A percentile compares a stretch with the other conserved stretches of the same genome.
Conservation (phyloP, 30 jellyfish, hydroid and myxozoan species). For the Rhopilema esculentum region DNA sequence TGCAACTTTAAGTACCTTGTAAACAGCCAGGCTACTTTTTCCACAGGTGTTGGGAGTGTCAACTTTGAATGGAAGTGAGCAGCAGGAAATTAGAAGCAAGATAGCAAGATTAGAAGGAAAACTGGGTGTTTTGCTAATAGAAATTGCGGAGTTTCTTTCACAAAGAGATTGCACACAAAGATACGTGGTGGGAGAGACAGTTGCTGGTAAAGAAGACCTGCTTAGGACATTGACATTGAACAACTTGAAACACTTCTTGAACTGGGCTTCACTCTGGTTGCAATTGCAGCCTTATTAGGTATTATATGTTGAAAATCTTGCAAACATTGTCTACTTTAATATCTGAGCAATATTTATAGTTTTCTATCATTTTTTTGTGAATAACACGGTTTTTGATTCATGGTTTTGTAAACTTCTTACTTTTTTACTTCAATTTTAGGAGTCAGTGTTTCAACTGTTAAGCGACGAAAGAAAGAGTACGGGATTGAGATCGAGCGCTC, state of each 20-base stretch:
- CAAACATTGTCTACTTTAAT: background rate
- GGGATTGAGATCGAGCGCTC: conserved; percentile 6
- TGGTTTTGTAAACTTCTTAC: background rate
- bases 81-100: background rate
- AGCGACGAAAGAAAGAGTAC: conserved; percentile 16
- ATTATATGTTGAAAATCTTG: background rate
- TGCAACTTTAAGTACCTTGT: conserved; percentile 7
- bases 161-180: background rate
- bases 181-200: conserved; percentile 18
- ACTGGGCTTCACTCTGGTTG: conserved; percentile 12
- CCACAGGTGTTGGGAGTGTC: conserved; percentile 23
- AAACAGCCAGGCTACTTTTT: conserved; percentile 11
- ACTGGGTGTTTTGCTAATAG: background rate
- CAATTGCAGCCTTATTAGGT: conserved; percentile 14
- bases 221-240: conserved; percentile 1
- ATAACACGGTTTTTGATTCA: background rate
- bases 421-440: conserved; percentile 1
- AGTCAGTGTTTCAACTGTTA: conserved; percentile 18
- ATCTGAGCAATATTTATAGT: background rate
- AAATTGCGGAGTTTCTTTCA: conserved; percentile 1
- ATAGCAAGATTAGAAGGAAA: conserved; percentile 15
- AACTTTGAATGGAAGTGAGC: background rate
- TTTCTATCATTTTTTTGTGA: background rate
- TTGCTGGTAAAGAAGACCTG: conserved; percentile 12
- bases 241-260: conserved; percentile 13